phyloP scores from a whole-genome alignment of 2,797 vertebrate species.

The Anguilla anguilla region DNA sequence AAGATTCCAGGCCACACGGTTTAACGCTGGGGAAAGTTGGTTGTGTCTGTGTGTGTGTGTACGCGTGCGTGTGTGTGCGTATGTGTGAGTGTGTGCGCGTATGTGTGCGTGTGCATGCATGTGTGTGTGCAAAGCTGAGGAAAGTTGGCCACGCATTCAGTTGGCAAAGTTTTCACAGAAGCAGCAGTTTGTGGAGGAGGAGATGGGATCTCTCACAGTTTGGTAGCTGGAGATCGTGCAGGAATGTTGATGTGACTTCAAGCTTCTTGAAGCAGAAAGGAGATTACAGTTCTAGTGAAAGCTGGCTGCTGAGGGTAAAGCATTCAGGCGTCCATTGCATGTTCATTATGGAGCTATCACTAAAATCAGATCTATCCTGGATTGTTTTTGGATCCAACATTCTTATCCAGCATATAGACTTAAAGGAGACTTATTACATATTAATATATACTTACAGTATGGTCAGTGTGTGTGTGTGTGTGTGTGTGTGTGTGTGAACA shows the following conservation, averaged over 20 bases:
- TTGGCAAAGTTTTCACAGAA: slow-evolving; percentile 21
- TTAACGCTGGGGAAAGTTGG: slow-evolving; percentile 41
- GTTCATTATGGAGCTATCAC: not conserved
- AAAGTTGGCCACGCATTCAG: slow-evolving; percentile 21
- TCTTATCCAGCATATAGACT: not conserved
- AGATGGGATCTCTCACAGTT: slow-evolving; percentile 33
- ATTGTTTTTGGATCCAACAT: not conserved
- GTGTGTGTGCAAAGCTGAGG: slow-evolving; percentile 23
- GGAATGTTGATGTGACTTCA: not conserved
- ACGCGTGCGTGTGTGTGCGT: not conserved
- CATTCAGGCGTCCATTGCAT: not conserved
- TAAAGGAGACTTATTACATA: not conserved
- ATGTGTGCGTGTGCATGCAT: not conserved
- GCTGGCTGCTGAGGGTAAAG: not conserved
- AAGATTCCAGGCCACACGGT: slow-evolving; percentile 30
- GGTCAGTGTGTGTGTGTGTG: not conserved
- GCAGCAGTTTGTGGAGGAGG: slow-evolving; percentile 22
- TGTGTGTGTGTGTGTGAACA: not conserved
- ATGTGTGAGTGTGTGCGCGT: not conserved
- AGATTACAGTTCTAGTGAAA: not conserved
- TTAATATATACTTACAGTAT: not conserved
- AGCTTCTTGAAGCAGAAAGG: not conserved
- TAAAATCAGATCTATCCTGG: not conserved
- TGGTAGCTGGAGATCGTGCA: slow-evolving; percentile 30
- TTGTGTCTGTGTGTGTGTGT: not conserved